phyloP scores from a whole-genome alignment of 2,797 vertebrate species.

The Arremon aurantiirostris region DNA sequence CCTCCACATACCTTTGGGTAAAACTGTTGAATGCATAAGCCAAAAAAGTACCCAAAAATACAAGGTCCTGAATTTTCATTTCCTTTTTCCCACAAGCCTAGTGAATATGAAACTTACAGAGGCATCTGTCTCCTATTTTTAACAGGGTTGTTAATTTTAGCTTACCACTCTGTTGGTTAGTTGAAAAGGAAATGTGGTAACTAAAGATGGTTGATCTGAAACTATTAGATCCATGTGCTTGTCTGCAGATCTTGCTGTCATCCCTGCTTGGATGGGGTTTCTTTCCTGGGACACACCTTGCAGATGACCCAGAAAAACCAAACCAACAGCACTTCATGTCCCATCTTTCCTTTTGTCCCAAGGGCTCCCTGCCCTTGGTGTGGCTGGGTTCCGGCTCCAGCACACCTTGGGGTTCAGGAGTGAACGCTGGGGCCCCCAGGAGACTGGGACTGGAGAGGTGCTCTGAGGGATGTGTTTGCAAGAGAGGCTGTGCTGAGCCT shows the following conservation, averaged over 20 bases:
- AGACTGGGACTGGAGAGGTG: background rate
- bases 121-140: background rate
- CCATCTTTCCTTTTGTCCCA: background rate
- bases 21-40: background rate
- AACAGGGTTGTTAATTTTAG: background rate
- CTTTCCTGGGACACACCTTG: background rate
- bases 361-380: background rate
- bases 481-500: background rate
- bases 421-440: background rate
- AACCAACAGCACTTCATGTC: background rate
- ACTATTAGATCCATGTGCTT: background rate
- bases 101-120: background rate
- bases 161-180: background rate
- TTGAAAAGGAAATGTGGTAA: background rate
- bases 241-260: background rate
- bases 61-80: background rate
- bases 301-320: background rate
- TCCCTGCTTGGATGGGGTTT: background rate
- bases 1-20: background rate
- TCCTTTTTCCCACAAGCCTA: background rate
- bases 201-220: background rate
- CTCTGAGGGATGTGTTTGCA: background rate
- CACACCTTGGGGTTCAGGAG: background rate
- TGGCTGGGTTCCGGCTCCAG: background rate
- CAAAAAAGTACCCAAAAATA: background rate